A percentile compares a stretch with the other conserved stretches of the same genome.
Evolutionary conservation across 2,113 vertebrate species (phyloP).

Genomic region (Panurus biarmicus): DNA sequence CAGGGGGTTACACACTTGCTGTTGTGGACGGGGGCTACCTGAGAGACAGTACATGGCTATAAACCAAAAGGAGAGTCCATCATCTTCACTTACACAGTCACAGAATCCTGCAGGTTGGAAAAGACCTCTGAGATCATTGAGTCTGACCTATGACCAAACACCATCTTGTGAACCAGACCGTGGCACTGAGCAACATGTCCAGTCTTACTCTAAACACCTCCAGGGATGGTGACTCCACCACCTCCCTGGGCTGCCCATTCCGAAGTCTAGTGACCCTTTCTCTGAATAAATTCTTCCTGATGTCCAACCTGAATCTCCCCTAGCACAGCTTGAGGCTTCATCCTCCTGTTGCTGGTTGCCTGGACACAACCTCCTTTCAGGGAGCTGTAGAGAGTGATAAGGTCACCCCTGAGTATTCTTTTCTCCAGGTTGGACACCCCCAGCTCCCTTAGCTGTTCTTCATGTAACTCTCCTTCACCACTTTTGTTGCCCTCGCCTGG

Average conservation of each 20-base stretch:
- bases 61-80: not conserved
- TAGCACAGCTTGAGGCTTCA: not conserved
- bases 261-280: not conserved
- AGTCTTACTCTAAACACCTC: not conserved
- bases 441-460: not conserved
- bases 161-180: not conserved
- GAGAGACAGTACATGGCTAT: not conserved
- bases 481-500: not conserved
- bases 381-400: not conserved
- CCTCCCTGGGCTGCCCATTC: not conserved
- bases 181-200: rapidly evolving
- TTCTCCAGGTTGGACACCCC: not conserved
- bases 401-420: not conserved
- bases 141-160: not conserved
- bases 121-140: not conserved
- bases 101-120: not conserved
- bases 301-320: not conserved
- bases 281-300: not conserved
- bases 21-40: not conserved
- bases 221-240: not conserved
- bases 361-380: not conserved
- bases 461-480: not conserved
- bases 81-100: not conserved
- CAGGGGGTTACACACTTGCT: not conserved
- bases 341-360: not conserved